phyloP scores from a whole-genome alignment of 2,888 invertebrate species.

The Megalurothrips usitatus region DNA sequence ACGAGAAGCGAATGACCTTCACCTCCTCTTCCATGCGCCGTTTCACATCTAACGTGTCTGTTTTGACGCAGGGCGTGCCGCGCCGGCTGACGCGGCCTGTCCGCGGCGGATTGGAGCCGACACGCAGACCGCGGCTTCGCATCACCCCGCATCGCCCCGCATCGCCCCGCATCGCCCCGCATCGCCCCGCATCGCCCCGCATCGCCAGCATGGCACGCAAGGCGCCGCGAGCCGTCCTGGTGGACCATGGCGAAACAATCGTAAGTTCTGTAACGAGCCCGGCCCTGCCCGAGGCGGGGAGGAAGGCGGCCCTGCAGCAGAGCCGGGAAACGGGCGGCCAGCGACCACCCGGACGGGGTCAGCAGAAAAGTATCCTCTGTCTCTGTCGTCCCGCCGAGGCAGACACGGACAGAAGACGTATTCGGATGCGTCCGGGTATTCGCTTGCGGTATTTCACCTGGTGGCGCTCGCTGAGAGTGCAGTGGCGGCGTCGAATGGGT shows the following conservation, averaged over 20 bases:
- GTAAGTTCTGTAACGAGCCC: not conserved
- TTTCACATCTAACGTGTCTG: no score
- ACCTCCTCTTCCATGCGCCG: no score
- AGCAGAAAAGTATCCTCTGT: not conserved
- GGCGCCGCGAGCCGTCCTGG: not conserved
- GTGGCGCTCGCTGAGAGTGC: no score
- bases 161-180: not conserved
- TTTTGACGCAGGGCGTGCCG: no score
- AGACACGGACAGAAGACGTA: no score
- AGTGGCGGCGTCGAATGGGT: no score
- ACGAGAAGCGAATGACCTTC: no score
- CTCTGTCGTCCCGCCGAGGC: no score
- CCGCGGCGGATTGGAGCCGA: no score
- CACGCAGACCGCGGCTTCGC: not conserved
- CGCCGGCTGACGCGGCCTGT: no score
- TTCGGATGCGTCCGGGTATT: no score
- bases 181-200: not conserved
- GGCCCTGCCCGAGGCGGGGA: not conserved
- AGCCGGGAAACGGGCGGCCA: not conserved
- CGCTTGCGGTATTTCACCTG: no score
- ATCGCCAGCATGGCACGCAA: conserved; percentile 12
- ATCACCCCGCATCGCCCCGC: not conserved
- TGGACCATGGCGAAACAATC: conserved; percentile 5
- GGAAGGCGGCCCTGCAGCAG: not conserved
- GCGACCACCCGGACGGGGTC: not conserved